These are phyloP conservation scores for Limnephilus auricula DNA, from an alignment of 2,888 invertebrate genomes.

Conservation along the genomic window DNA sequence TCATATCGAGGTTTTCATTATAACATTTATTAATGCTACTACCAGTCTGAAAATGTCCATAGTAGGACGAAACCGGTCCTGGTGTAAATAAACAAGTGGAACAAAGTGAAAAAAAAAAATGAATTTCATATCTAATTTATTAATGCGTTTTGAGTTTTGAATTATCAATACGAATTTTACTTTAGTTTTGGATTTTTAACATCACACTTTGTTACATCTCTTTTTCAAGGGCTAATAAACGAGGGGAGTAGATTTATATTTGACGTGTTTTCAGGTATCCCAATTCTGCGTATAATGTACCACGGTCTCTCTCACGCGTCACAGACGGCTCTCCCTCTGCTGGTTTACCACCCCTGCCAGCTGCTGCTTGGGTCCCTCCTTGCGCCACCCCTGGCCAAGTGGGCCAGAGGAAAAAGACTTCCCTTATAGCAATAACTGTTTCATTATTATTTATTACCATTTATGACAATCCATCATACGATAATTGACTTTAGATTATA, in stretches of 20 bases:
- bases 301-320: constrained; percentile 75
- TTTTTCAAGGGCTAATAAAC: not conserved
- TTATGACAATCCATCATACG: not conserved
- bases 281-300: constrained; percentile 75
- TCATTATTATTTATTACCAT: not conserved
- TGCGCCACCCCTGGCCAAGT: constrained; percentile 73
- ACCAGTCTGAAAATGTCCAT: too few relatives aligned
- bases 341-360: constrained; percentile 77
- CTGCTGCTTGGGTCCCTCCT: constrained; percentile 75
- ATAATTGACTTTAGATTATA: not conserved
- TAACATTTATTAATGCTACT: too few relatives aligned
- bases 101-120: too few relatives aligned
- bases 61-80: too few relatives aligned
- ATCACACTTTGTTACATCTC: too few relatives aligned
- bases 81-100: too few relatives aligned
- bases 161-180: too few relatives aligned
- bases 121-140: too few relatives aligned
- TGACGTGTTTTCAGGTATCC: constrained; percentile 70
- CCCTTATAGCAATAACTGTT: constrained; percentile 48
- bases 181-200: too few relatives aligned
- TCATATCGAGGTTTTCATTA: not conserved
- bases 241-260: not conserved
- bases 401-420: constrained; percentile 68
- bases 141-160: too few relatives aligned
- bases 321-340: constrained; percentile 74